These are phyloP conservation scores for Lathronympha strigana DNA, from an alignment of 2,888 invertebrate species.

Conservation along the genomic window DNA sequence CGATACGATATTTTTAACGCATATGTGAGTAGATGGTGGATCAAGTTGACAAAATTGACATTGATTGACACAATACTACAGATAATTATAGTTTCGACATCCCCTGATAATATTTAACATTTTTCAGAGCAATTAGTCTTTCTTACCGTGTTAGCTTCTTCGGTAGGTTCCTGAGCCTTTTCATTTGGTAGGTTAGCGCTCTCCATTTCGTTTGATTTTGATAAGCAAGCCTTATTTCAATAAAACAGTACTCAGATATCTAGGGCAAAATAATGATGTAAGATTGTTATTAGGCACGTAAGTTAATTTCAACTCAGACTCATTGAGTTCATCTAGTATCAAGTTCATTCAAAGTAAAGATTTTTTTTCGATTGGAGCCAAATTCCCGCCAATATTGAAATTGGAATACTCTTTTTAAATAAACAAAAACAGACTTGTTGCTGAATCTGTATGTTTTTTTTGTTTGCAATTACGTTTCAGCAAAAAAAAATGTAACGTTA, in stretches of 20 bases:
- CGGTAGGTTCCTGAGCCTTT: constrained; percentile 66
- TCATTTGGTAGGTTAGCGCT: constrained; percentile 62
- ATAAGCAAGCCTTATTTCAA: not conserved
- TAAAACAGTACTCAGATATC: not conserved
- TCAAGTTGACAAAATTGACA: constrained; percentile 2
- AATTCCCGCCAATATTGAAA: not conserved
- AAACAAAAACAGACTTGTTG: too few relatives aligned
- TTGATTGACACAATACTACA: not conserved
- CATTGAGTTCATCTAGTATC: too few relatives aligned
- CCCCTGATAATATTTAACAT: not conserved
- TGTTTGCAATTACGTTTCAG: too few relatives aligned
- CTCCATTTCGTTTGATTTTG: constrained; percentile 51
- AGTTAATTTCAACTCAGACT: not conserved
- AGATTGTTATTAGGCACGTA: not conserved
- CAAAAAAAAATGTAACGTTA: too few relatives aligned
- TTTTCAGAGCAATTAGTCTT: not conserved
- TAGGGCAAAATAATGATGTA: not conserved
- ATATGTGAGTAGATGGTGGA: not conserved
- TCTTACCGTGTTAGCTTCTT: constrained; percentile 62
- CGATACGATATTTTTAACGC: not conserved
- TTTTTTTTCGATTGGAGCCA: not conserved
- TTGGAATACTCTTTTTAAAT: not conserved
- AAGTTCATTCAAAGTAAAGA: not conserved
- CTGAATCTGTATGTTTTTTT: not conserved
- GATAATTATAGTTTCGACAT: not conserved